Evolutionary conservation across 2,113 vertebrate genomes (phyloP), one percentile per base, ranked within the genome.

Genomic region (Struthidea cinerea): DNA sequence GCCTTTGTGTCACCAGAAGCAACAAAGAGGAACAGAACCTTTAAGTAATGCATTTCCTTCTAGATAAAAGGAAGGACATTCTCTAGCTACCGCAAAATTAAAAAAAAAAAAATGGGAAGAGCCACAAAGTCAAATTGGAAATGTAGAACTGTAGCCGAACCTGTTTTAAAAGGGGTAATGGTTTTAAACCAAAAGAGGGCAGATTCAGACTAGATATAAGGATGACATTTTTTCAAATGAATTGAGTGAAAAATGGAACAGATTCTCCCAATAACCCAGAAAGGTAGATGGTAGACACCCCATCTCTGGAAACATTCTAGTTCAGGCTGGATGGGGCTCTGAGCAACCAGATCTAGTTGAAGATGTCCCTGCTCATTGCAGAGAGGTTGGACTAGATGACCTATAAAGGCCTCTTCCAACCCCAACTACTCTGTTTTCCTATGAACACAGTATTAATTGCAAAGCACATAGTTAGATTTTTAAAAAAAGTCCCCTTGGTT

Each of bases 261-360:
- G 15, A 27, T 19, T 71, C 9, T 39, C 55, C 41, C 33, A 49
- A 74, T 39, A 47, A 84, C 8, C 10, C 27, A 27, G 63, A n/a
- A 11, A 52, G 10, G 15, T 3, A 47, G 8, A 17, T 42, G 8
- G 19, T 3, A 13, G 20, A 56, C 41, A 37, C 8, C 23, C 13
- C 52, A 67, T 24, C 10, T 9, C 57, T 15, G 21, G n/a, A 52
- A 61, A 57, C 2, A 32, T 52, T 57, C 20, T n/a, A 37, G 16
- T 24, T 13, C 65, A 55, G 44, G 10, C 1, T 73, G 28, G 44
- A 55, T 0, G 0, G 2, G 6, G 13, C 21, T 77, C 53, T 68
- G 21, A 59, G 44, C 8, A 56, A 37, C 8, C 6, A 57, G 21
- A 21, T 44, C 32, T 20, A 7, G 4, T 20, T 28, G 23, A 59